Conservation (phyloP, 2,888 invertebrate species). For the Morinoia aosen region DNA sequence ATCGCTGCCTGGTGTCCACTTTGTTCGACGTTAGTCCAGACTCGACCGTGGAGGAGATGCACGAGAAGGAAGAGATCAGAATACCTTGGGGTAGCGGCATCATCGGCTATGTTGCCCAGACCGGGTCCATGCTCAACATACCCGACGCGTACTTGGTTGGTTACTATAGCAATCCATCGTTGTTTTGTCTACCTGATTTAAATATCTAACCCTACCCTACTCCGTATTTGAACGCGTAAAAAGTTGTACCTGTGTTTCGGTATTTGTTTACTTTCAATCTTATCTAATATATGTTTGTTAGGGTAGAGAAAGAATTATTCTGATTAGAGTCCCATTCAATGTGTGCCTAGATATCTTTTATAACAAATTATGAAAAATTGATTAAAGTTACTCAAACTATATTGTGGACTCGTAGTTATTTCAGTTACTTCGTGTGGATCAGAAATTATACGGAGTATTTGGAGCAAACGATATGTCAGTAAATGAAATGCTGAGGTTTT, state of each 20-base stretch:
- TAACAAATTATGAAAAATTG: too few relatives aligned
- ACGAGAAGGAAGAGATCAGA: constrained; percentile 90
- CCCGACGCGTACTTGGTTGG: constrained; percentile 89
- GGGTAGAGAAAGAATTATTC: too few relatives aligned
- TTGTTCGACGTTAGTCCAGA: constrained; percentile 95
- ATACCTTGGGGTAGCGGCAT: constrained; percentile 97
- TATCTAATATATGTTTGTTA: too few relatives aligned
- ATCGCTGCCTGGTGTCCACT: constrained; percentile 89
- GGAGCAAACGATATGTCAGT: too few relatives aligned
- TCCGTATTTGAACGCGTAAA: not conserved
- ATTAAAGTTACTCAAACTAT: too few relatives aligned
- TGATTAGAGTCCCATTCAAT: too few relatives aligned
- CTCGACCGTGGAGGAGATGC: constrained; percentile 93
- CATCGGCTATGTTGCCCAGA: constrained; percentile 93
- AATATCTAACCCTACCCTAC: not conserved
- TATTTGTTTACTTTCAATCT: too few relatives aligned
- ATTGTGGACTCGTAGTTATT: too few relatives aligned
- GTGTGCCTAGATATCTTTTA: too few relatives aligned
- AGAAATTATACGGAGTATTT: too few relatives aligned
- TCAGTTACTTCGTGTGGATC: too few relatives aligned
- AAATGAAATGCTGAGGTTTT: too few relatives aligned
- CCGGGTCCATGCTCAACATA: constrained; percentile 93
- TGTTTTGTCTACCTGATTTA: not conserved
- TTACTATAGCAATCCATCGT: not conserved
- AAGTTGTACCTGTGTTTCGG: not conserved